phyloP scores from a whole-genome alignment of 2,888 invertebrate species.

The Pherbina coryleti region DNA sequence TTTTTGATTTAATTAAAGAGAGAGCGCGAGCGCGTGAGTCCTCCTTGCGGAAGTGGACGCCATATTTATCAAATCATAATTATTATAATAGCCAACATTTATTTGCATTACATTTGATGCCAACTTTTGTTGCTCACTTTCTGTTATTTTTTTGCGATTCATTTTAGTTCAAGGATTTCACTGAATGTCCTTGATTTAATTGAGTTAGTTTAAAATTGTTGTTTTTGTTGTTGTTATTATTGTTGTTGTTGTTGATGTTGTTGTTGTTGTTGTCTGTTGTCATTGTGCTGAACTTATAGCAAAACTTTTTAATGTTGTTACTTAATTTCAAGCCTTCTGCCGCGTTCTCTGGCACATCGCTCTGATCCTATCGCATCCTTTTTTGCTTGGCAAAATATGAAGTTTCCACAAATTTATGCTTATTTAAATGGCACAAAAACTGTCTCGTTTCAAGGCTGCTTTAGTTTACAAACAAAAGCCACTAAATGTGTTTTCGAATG shows the following conservation, averaged over 20 bases:
- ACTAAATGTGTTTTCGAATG: neutral
- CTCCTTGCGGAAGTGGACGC: too few relatives aligned
- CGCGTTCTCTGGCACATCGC: too few relatives aligned
- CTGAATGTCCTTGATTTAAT: constrained; percentile 2
- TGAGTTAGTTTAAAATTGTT: neutral
- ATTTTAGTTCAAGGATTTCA: neutral
- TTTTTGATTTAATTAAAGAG: neutral
- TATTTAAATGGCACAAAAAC: neutral
- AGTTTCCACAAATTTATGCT: neutral
- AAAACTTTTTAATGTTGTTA: neutral
- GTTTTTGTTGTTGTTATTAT: too few relatives aligned
- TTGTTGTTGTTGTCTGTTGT: neutral
- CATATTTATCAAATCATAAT: too few relatives aligned
- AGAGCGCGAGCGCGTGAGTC: too few relatives aligned
- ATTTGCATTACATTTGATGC: too few relatives aligned
- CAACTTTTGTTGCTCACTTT: neutral
- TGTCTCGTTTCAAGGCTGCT: neutral
- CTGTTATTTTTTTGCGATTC: neutral
- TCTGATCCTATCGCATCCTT: neutral
- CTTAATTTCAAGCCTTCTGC: neutral
- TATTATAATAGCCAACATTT: too few relatives aligned
- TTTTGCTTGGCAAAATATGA: neutral
- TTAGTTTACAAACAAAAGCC: neutral
- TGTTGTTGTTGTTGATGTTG: too few relatives aligned
- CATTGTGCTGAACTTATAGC: neutral